Evolutionary conservation across 2,888 invertebrate genomes (phyloP).

Genomic region (Rotaria macrura): DNA sequence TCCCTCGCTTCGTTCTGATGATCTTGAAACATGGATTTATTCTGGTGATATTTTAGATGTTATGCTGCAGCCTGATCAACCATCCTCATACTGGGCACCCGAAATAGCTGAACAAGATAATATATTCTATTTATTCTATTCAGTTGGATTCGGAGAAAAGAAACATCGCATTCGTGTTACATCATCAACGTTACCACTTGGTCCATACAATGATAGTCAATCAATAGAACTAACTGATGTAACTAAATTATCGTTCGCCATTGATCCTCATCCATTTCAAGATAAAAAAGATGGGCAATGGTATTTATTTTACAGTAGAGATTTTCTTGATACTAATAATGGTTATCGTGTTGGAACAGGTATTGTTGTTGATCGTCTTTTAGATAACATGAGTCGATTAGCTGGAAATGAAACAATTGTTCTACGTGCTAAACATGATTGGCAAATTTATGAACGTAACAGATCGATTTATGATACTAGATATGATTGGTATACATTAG

Average conservation of each 20-base stretch:
- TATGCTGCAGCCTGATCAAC: neutral
- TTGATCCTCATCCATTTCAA: neutral
- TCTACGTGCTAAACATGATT: neutral
- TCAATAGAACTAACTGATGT: neutral
- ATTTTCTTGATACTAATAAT: neutral
- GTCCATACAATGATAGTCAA: neutral
- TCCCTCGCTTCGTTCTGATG: neutral
- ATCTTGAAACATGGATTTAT: neutral
- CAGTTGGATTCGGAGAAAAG: neutral
- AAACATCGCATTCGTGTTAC: neutral
- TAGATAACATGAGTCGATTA: neutral
- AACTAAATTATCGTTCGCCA: neutral
- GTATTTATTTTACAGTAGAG: neutral
- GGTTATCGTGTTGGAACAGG: neutral
- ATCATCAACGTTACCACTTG: neutral
- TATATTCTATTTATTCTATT: neutral
- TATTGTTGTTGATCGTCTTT: neutral
- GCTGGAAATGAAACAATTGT: neutral
- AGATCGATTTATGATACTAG: neutral
- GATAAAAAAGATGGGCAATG: neutral
- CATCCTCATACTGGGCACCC: neutral
- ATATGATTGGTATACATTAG: neutral
- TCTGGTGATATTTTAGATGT: neutral
- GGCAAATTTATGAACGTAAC: neutral
- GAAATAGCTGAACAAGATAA: conserved; percentile 3